Conservation (phyloP, 2,797 vertebrate species). For the Malurus splendens region DNA sequence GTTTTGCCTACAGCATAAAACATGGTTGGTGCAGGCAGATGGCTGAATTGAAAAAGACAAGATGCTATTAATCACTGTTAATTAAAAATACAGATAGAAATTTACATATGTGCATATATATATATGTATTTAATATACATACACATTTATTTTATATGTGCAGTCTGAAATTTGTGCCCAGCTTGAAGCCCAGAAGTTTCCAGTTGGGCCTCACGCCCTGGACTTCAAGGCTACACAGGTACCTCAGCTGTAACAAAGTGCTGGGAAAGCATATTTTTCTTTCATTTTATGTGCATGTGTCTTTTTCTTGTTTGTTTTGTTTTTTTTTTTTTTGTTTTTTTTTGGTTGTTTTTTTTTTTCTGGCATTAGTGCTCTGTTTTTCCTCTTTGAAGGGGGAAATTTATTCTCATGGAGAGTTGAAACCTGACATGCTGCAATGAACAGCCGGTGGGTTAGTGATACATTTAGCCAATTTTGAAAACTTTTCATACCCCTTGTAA, state of each 20-base stretch:
- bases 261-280: not conserved
- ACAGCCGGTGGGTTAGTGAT: not conserved
- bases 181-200: not conserved
- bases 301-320: no score
- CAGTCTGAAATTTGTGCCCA: not conserved
- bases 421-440: slow-evolving; percentile 11
- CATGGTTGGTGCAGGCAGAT: not conserved
- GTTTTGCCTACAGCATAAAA: not conserved
- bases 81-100: not conserved
- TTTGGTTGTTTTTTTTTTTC: not conserved
- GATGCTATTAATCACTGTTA: not conserved
- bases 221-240: not conserved
- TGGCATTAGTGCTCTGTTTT: not conserved
- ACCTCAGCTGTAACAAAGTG: not conserved
- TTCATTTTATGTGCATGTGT: not conserved
- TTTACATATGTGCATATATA: rapidly evolving
- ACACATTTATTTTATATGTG: not conserved
- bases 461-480: slow-evolving; percentile 11
- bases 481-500: not conserved
- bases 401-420: not conserved
- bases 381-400: not conserved
- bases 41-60: not conserved
- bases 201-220: not conserved
- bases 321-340: not conserved
- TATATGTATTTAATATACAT: not conserved